Conservation (phyloP, 2,113 vertebrate genomes). For the Lophura nycthemera region DNA sequence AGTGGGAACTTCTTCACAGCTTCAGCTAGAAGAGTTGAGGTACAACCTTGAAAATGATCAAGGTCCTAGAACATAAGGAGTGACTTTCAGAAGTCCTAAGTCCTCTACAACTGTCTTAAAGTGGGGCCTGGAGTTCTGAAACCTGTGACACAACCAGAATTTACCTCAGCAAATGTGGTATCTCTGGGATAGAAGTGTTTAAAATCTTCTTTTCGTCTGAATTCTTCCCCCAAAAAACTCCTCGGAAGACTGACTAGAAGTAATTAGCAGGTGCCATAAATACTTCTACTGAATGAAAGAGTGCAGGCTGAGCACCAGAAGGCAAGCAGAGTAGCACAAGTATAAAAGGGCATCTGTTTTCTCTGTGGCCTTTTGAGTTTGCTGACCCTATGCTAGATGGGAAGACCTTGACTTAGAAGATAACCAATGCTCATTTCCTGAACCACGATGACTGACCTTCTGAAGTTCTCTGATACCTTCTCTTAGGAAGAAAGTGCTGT, state of each 20-base stretch:
- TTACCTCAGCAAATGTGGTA: background rate
- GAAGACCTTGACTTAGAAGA: background rate
- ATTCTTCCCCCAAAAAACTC: rapidly evolving
- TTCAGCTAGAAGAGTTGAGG: background rate
- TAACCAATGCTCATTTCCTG: background rate
- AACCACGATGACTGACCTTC: background rate
- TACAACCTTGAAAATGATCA: background rate
- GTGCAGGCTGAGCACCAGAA: background rate
- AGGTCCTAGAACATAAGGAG: background rate
- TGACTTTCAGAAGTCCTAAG: background rate
- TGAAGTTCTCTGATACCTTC: background rate
- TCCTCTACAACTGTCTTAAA: background rate
- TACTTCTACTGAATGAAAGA: background rate
- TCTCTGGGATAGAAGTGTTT: background rate
- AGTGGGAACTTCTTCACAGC: background rate
- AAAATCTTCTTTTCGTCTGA: rapidly evolving
- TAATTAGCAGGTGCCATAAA: background rate
- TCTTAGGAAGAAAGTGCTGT: background rate
- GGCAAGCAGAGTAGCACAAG: background rate
- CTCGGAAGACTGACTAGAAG: background rate
- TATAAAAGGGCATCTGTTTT: background rate
- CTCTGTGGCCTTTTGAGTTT: background rate
- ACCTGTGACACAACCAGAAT: background rate
- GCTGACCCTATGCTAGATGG: background rate
- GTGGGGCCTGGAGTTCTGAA: background rate